phyloP scores from a whole-genome alignment of 2,797 vertebrate genomes.

The Lagodon rhomboides region DNA sequence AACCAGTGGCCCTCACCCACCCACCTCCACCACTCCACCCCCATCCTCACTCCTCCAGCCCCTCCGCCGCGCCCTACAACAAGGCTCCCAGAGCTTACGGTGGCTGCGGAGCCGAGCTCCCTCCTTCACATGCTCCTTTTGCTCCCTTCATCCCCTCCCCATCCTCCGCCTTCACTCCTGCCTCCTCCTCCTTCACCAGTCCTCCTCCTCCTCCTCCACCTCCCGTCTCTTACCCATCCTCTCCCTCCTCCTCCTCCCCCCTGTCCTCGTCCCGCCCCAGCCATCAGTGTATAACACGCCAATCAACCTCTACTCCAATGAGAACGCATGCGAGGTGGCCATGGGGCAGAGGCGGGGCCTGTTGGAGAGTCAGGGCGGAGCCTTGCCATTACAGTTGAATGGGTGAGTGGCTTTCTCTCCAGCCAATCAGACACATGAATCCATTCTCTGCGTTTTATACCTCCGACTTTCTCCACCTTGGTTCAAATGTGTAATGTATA shows the following conservation, averaged over 20 bases:
- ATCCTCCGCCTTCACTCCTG: constrained; percentile 94
- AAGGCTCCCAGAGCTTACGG: constrained; percentile 91
- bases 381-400: constrained; percentile 90
- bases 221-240: constrained; percentile 86
- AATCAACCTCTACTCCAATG: constrained; percentile 88
- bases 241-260: constrained; percentile 80
- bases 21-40: constrained; percentile 79
- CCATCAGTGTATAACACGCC: constrained; percentile 89
- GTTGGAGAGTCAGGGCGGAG: constrained; percentile 88
- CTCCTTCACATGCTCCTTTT: constrained; percentile 70
- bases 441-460: neutral
- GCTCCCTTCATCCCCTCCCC: constrained; percentile 95
- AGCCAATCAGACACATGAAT: constrained; percentile 29
- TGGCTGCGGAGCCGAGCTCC: constrained; percentile 71
- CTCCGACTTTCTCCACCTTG: neutral
- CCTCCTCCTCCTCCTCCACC: constrained; percentile 87
- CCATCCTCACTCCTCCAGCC: constrained; percentile 65
- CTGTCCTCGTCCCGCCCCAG: constrained; percentile 90
- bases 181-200: constrained; percentile 86
- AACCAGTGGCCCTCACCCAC: constrained; percentile 94
- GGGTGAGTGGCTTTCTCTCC: constrained; percentile 89
- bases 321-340: constrained; percentile 91
- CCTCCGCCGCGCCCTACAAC: constrained; percentile 86
- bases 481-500: neutral
- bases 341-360: constrained; percentile 94